phyloP scores from a whole-genome alignment of 2,888 invertebrate genomes.

The Antheraea assamensis region DNA sequence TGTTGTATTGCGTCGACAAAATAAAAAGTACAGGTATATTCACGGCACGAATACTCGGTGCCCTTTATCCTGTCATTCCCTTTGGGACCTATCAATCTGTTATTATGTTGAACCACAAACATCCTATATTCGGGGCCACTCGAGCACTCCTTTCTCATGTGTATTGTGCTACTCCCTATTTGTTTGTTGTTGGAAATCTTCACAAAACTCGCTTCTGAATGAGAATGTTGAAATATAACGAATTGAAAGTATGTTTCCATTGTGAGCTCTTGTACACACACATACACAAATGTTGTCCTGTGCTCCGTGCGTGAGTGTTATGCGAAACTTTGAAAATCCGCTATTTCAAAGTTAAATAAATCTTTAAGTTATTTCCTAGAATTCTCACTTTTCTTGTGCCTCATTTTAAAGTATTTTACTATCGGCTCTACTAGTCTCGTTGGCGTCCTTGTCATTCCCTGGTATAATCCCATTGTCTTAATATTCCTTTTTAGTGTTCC shows the following conservation, averaged over 20 bases:
- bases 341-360: too few species aligned
- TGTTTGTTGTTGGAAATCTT: neutral
- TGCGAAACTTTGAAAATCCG: too few species aligned
- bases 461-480: too few species aligned
- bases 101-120: slow-evolving; percentile 4
- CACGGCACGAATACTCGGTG: neutral
- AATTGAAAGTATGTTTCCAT: neutral
- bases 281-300: too few species aligned
- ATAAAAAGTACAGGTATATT: neutral
- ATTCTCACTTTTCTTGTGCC: too few species aligned
- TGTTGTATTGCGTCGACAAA: too few species aligned
- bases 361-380: too few species aligned
- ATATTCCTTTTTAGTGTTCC: too few species aligned
- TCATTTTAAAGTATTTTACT: too few species aligned
- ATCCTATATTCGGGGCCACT: neutral
- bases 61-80: neutral
- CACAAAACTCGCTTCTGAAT: neutral
- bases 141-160: neutral
- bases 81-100: neutral
- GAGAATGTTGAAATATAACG: neutral
- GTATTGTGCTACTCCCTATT: slow-evolving; percentile 1
- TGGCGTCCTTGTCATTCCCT: too few species aligned
- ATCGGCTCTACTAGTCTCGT: too few species aligned
- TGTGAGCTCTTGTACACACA: neutral
- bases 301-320: too few species aligned